phyloP scores from a whole-genome alignment of 2,888 invertebrate species.

The Mystacides longicornis region DNA sequence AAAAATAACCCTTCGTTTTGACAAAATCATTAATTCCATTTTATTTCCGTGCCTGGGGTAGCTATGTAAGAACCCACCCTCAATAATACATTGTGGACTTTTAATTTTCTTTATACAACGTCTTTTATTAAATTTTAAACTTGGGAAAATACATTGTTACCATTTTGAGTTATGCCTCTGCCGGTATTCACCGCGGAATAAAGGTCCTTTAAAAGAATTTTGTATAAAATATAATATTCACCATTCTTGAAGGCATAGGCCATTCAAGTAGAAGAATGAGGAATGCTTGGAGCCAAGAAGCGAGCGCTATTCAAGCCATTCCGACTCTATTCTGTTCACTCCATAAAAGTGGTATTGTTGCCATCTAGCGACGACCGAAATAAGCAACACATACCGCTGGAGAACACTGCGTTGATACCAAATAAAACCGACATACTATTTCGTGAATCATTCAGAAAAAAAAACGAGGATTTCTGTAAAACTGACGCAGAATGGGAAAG shows the following conservation, averaged over 20 bases:
- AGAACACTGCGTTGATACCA: conserved; percentile 18
- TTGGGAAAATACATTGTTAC: conserved; percentile 23
- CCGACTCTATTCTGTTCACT: conserved; percentile 26
- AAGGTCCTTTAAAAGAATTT: conserved; percentile 25
- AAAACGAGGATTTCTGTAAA: too few relatives aligned
- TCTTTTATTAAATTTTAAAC: conserved; percentile 22
- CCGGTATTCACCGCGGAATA: conserved; percentile 20
- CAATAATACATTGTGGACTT: conserved; percentile 12
- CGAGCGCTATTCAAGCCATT: conserved; percentile 25
- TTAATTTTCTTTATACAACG: conserved; percentile 24
- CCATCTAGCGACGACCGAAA: conserved; percentile 26
- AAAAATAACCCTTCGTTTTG: too few relatives aligned
- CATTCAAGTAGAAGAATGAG: conserved; percentile 25
- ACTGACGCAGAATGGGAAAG: too few relatives aligned
- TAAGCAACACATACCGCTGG: conserved; percentile 25
- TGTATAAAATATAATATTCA: conserved; percentile 26
- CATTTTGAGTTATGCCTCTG: conserved; percentile 20
- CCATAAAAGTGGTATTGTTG: conserved; percentile 27
- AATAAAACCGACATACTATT: neutral
- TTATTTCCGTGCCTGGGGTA: too few relatives aligned
- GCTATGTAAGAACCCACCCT: too few relatives aligned
- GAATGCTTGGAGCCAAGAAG: conserved; percentile 26
- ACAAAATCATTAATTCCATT: too few relatives aligned
- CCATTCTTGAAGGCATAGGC: conserved; percentile 22
- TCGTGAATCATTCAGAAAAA: too few relatives aligned